phyloP scores from a whole-genome alignment of 2,888 invertebrate genomes.

The Hybos culiciformis region DNA sequence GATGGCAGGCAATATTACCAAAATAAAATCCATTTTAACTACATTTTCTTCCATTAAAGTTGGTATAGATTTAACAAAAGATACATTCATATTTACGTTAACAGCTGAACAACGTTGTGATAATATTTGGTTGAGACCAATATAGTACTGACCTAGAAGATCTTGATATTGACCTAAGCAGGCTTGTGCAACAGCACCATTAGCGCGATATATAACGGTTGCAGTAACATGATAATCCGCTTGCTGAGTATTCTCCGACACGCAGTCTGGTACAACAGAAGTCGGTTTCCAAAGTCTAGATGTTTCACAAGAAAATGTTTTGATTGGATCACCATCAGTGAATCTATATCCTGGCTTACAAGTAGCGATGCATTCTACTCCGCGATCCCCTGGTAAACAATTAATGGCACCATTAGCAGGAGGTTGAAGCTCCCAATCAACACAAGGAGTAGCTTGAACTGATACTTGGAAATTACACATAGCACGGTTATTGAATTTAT shows the following conservation, averaged over 20 bases:
- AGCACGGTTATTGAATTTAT: constrained; percentile 77
- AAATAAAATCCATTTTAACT: constrained; percentile 76
- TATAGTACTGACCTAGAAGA: constrained; percentile 64
- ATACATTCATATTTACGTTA: constrained; percentile 88
- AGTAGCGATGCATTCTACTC: constrained; percentile 77
- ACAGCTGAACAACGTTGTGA: constrained; percentile 89
- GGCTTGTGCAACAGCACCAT: constrained; percentile 73
- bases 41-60: constrained; percentile 71
- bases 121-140: constrained; percentile 62
- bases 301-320: constrained; percentile 72
- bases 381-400: constrained; percentile 66
- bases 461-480: constrained; percentile 88
- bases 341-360: constrained; percentile 81
- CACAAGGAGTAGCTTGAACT: constrained; percentile 86
- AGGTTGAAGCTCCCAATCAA: constrained; percentile 83
- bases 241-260: constrained; percentile 88
- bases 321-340: constrained; percentile 77
- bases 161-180: constrained; percentile 80
- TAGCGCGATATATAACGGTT: constrained; percentile 72
- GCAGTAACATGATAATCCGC: constrained; percentile 88
- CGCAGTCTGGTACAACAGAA: constrained; percentile 86
- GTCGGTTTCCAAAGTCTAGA: constrained; percentile 75
- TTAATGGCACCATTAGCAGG: constrained; percentile 81
- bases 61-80: constrained; percentile 73
- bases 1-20: constrained; percentile 76